Evolutionary conservation across 2,113 vertebrate genomes (phyloP), one percentile per base, ranked within the genome.

Genomic region (Eurypyga helias): DNA sequence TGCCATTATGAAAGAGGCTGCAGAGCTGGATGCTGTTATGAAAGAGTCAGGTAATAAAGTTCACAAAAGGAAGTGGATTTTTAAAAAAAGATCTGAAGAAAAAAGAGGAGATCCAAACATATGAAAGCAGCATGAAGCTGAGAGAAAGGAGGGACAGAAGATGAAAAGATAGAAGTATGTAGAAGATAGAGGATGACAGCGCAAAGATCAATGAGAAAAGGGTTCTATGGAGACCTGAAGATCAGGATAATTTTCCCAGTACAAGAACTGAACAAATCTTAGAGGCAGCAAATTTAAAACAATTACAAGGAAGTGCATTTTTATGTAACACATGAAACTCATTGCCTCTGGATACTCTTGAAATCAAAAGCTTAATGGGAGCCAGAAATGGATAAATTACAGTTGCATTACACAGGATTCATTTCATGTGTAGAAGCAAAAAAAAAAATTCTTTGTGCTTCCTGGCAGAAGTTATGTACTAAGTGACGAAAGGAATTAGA

Each of bases 321-420:
- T 78, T 81, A 57, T 55, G 16, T 72, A 91, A 87, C 87, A 92
- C 69, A 34, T 69, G 83, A 97, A 97, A 92, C 86, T 89, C 61
- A 61, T 92, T 92, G 69, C 48, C 48, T 93, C 65, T 92, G 28
- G 57, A 84, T 82, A 72, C 58, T 84, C 72, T 66, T 89, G 83
- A 92, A 83, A 82, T 87, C 72, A 95, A 82, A 89, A 89, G 21
- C 83, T 83, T 93, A 86, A 73, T 86, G 16, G 38, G 52, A 97
- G 62, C 62, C 89, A 95, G 87, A 91, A 95, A 82, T 46, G 21
- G 41, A 36, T 82, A 89, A 83, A 87, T 92, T 90, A 80, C 28
- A 77, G 69, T 71, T 91, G 55, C 61, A 46, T 55, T 83, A 61
- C 21, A 89, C 24, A 82, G 49, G 72, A 87, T 84, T 96, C 8